These are phyloP conservation scores for Diarsia rubi DNA, from an alignment of 2,888 invertebrate species.

Conservation along the genomic window DNA sequence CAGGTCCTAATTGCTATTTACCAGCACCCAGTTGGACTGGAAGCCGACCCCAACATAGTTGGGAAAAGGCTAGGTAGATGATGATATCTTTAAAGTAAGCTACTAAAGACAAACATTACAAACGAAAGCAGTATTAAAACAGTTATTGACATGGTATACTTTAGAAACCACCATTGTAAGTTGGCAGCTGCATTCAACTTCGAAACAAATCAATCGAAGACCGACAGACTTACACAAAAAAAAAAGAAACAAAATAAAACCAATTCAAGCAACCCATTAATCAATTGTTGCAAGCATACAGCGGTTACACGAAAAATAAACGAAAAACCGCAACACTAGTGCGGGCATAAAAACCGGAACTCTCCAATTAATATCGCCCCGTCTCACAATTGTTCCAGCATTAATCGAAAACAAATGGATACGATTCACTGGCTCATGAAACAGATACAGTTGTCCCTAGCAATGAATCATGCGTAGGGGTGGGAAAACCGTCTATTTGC, in stretches of 20 bases:
- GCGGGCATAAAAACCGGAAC: constrained; percentile 77
- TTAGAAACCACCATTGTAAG: background rate
- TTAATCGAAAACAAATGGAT: constrained; percentile 75
- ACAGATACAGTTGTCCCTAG: constrained; percentile 67
- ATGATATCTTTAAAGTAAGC: background rate
- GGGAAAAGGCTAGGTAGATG: too few species aligned
- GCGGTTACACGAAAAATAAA: constrained; percentile 58
- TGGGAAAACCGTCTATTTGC: constrained; percentile 62
- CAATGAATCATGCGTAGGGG: constrained; percentile 66
- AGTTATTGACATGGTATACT: background rate
- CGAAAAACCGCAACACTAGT: constrained; percentile 51
- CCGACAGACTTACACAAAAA: background rate
- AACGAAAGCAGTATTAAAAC: background rate
- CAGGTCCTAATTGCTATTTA: too few species aligned
- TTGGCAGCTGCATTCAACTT: constrained; percentile 7
- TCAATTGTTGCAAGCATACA: constrained; percentile 51
- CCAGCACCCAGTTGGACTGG: too few species aligned
- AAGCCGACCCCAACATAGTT: too few species aligned
- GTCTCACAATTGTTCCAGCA: constrained; percentile 74
- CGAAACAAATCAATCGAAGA: constrained; percentile 23
- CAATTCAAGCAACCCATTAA: constrained; percentile 37
- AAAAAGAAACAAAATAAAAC: constrained; percentile 5
- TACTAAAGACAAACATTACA: background rate
- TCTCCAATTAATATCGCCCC: constrained; percentile 78
- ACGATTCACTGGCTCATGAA: constrained; percentile 70